Evolutionary conservation across 2,797 vertebrate genomes (phyloP), one percentile per base, ranked within the genome.

Genomic region (Silurus lanzhouensis): DNA sequence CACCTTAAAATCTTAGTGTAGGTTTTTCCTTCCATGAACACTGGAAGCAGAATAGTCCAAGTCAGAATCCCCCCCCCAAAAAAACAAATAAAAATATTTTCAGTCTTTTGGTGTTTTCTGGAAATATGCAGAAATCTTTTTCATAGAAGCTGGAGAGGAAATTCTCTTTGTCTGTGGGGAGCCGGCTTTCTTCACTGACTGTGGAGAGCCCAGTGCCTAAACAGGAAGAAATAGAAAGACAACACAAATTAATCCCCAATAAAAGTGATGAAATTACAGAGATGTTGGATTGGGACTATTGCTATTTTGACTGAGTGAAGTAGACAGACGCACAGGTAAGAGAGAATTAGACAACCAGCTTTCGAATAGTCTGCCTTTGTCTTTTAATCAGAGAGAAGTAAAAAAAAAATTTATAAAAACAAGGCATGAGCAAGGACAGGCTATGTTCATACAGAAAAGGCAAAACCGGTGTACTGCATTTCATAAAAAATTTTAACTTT

Each of bases 111-210:
- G 90, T 72, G 92, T 96, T 92, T 93, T 96, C 8, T 92, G 92
- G 88, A 99, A 99, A 91, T 98, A 99, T 0, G 94, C 95, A 74
- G 96, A 98, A 91, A 99, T 99, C 93, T 99, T 99, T 93, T 96
- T 97, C 95, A 95, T 97, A 86, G 92, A 95, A 84, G 91, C 92
- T 19, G 96, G 95, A 14, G 95, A 94, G 72, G 89, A 88, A 78
- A 90, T 82, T 87, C 90, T 89, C 94, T 96, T 90, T 17, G 81
- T 10, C 55, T 82, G 57, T 0, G 84, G 70, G 4, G 86, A 58
- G 7, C 86, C 86, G 2, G 74, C 3, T 13, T 77, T 82, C 57
- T 55, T 87, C 14, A 19, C 14, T 58, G 86, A 83, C 68, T 58
- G 80, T 3, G 81, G 78, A 25, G 85, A 84, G 22, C 64, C 13